Conservation (phyloP, 2,888 invertebrate genomes). For the Gasteruption jaculator region DNA sequence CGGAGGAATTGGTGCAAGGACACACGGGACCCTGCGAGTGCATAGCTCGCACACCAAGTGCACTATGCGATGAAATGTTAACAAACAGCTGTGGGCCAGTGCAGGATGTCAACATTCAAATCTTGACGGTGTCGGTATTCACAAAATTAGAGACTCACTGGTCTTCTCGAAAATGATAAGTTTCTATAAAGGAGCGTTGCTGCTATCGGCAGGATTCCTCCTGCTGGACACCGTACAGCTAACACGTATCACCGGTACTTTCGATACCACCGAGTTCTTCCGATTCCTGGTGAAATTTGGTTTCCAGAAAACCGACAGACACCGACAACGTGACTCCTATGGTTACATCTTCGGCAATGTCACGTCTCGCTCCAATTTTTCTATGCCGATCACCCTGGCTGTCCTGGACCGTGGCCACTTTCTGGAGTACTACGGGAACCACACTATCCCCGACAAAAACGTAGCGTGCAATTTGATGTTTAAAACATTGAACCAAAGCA, state of each 20-base stretch:
- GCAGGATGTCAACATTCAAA: too few relatives aligned
- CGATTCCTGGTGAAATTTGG: slow-evolving; percentile 93
- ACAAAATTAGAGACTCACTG: too few relatives aligned
- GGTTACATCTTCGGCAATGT: slow-evolving; percentile 97
- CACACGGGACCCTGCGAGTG: too few relatives aligned
- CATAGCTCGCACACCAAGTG: too few relatives aligned
- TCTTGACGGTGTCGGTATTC: too few relatives aligned
- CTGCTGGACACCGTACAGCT: slow-evolving; percentile 18
- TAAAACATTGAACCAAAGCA: slow-evolving; percentile 71
- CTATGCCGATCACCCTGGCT: slow-evolving; percentile 75
- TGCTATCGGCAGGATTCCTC: too few relatives aligned
- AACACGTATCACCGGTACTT: slow-evolving; percentile 63
- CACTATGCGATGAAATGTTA: too few relatives aligned
- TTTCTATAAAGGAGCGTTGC: too few relatives aligned
- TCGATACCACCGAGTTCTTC: slow-evolving; percentile 72
- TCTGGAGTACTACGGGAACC: slow-evolving; percentile 83
- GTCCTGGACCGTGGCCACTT: slow-evolving; percentile 86
- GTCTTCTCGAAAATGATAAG: too few relatives aligned
- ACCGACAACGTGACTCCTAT: slow-evolving; percentile 78
- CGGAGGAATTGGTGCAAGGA: too few relatives aligned
- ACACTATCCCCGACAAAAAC: slow-evolving; percentile 63
- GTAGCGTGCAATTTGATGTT: slow-evolving; percentile 85
- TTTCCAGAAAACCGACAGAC: slow-evolving; percentile 90
- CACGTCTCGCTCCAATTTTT: slow-evolving; percentile 66
- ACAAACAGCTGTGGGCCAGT: too few relatives aligned